Conservation (phyloP, 1,140 invertebrate genomes). For the Calephelis virginiensis region DNA sequence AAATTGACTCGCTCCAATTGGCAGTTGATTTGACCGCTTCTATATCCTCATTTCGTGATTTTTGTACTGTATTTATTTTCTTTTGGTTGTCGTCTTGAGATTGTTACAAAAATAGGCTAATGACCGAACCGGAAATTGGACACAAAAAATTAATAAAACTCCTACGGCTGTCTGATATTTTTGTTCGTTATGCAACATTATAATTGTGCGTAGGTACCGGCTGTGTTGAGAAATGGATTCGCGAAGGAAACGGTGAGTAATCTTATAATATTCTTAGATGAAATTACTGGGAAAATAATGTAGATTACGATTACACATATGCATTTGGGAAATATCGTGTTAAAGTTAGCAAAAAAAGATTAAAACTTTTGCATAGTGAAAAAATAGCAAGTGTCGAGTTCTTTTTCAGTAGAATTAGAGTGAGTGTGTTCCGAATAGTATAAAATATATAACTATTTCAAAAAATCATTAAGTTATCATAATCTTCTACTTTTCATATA, state of each 20-base stretch:
- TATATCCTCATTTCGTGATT: too few relatives aligned
- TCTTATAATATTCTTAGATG: slow-evolving; percentile 1
- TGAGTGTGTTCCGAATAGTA: neutral
- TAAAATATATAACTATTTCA: slow-evolving; percentile 3
- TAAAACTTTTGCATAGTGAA: slow-evolving; percentile 2
- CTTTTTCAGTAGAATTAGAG: neutral
- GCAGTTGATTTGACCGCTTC: too few relatives aligned
- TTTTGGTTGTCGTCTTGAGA: too few relatives aligned
- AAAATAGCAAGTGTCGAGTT: neutral
- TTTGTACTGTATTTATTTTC: too few relatives aligned
- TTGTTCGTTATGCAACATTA: too few relatives aligned
- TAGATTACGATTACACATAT: slow-evolving; percentile 3
- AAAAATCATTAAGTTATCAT: slow-evolving; percentile 1
- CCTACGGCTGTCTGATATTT: too few relatives aligned
- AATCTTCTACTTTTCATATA: neutral
- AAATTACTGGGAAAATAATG: slow-evolving; percentile 1
- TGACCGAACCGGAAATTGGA: too few relatives aligned
- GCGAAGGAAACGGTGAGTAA: neutral
- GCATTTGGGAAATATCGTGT: neutral
- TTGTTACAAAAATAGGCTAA: too few relatives aligned
- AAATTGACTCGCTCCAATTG: too few relatives aligned
- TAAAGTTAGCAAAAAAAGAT: slow-evolving; percentile 1
- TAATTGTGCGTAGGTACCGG: too few relatives aligned
- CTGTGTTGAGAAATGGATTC: neutral
- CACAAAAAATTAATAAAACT: too few relatives aligned